Conservation (phyloP, 2,113 vertebrate species). For the Perca fluviatilis region DNA sequence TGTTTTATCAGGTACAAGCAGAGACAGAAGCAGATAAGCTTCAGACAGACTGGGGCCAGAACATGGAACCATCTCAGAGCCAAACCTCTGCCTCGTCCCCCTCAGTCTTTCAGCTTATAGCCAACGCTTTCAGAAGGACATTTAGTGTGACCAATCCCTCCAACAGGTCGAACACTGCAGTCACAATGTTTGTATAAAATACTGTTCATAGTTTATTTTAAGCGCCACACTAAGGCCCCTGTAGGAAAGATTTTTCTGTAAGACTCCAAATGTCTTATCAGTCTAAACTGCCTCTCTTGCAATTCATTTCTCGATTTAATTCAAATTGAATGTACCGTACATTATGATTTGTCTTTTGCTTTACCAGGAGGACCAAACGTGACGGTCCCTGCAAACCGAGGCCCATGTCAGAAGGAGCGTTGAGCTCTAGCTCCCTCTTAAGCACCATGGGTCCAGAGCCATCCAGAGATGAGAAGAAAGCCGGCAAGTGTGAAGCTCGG, state of each 20-base stretch:
- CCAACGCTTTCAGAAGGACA: constrained; percentile 77
- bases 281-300: not conserved
- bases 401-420: constrained; percentile 77
- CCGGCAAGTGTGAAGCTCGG: not conserved
- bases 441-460: not conserved
- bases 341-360: not conserved
- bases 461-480: constrained; percentile 1
- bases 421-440: constrained; percentile 63
- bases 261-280: not conserved
- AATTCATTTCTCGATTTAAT: not conserved
- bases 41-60: constrained; percentile 47
- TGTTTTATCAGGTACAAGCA: constrained; percentile 69
- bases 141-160: constrained; percentile 60
- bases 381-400: constrained; percentile 50
- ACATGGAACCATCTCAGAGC: constrained; percentile 30
- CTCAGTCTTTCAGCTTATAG: constrained; percentile 76
- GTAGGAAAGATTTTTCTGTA: not conserved
- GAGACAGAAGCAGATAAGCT: constrained; percentile 51
- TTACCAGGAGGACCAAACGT: constrained; percentile 60
- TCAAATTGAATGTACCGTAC: not conserved
- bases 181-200: constrained; percentile 59
- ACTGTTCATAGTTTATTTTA: not conserved
- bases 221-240: not conserved
- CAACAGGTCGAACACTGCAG: constrained; percentile 56
- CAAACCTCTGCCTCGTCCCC: constrained; percentile 53